Conservation (phyloP, 2,888 invertebrate genomes). For the Endotricha flammealis region DNA sequence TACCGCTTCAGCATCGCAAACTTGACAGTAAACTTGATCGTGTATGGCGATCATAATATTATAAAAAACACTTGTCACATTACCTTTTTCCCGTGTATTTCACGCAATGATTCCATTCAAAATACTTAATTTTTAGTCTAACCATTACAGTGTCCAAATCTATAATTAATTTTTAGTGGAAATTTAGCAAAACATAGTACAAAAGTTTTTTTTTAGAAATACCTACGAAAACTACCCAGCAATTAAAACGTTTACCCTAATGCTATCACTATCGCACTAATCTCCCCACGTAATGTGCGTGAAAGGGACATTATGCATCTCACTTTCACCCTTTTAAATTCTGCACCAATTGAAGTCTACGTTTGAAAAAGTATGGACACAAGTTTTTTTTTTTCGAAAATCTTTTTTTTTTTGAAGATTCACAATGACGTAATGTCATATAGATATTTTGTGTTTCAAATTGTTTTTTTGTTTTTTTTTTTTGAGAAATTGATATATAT, state of each 20-base stretch:
- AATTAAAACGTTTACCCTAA: constrained; percentile 67
- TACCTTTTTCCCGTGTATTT: constrained; percentile 33
- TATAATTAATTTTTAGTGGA: constrained; percentile 71
- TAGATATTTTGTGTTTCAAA: too few relatives aligned
- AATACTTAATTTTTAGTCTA: constrained; percentile 41
- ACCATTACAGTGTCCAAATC: constrained; percentile 66
- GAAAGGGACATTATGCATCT: constrained; percentile 39
- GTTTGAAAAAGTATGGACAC: constrained; percentile 45
- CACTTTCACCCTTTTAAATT: constrained; percentile 32
- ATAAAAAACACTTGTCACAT: constrained; percentile 28
- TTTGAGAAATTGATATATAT: too few relatives aligned
- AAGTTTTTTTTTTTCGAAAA: constrained; percentile 19
- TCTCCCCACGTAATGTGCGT: constrained; percentile 45
- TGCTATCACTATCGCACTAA: constrained; percentile 72
- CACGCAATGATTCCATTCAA: constrained; percentile 50
- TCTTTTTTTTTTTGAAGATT: constrained; percentile 3
- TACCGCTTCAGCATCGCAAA: too few relatives aligned
- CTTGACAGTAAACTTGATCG: too few relatives aligned
- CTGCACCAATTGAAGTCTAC: constrained; percentile 57
- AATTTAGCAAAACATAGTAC: constrained; percentile 78
- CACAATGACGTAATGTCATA: too few relatives aligned
- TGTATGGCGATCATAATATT: too few relatives aligned
- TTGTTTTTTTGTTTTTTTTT: too few relatives aligned
- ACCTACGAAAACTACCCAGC: constrained; percentile 73
- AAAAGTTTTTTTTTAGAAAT: constrained; percentile 78